phyloP scores from a whole-genome alignment of 1,140 invertebrate genomes.

The Camponotus pennsylvanicus region DNA sequence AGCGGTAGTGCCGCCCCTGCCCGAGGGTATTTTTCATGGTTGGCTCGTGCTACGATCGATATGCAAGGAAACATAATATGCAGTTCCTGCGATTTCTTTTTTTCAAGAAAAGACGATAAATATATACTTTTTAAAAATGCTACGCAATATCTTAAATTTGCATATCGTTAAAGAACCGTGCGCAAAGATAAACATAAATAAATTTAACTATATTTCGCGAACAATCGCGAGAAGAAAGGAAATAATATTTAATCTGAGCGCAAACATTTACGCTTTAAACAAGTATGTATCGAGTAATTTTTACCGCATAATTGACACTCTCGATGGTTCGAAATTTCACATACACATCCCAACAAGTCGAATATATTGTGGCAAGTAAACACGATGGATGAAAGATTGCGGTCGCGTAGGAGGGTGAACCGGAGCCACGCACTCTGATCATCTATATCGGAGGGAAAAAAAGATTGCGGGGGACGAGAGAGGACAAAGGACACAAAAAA shows the following conservation, averaged over 20 bases:
- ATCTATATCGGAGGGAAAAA: conserved; percentile 22
- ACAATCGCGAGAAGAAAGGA: background rate
- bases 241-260: background rate
- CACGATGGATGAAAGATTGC: conserved; percentile 10
- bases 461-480: background rate
- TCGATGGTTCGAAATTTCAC: conserved; percentile 6
- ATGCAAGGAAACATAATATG: no score
- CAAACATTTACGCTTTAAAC: background rate
- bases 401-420: conserved; percentile 57
- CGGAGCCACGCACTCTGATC: conserved; percentile 65
- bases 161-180: no score
- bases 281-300: background rate
- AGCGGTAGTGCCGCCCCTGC: no score
- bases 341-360: background rate
- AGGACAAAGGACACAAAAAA: background rate
- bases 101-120: no score
- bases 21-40: no score
- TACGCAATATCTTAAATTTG: background rate
- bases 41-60: no score
- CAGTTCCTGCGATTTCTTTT: no score
- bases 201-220: no score
- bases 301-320: conserved; percentile 6
- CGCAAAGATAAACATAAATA: no score
- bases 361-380: conserved; percentile 1
- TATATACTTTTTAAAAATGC: no score